phyloP scores from a whole-genome alignment of 1,140 invertebrate genomes.

The Himalopsyche phryganea region DNA sequence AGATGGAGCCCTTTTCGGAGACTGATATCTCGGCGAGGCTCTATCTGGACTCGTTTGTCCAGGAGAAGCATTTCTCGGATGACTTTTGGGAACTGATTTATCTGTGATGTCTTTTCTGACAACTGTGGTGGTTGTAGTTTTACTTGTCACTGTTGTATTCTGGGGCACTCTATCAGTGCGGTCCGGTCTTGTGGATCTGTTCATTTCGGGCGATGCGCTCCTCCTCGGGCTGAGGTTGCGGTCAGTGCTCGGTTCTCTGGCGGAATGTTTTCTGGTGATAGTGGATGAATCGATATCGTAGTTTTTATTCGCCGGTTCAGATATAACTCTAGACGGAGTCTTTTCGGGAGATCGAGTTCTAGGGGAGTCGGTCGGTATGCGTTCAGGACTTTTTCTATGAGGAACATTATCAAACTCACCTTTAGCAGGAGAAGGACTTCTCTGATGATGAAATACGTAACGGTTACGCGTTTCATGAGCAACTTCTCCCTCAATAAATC shows the following conservation, averaged over 20 bases:
- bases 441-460: neutral
- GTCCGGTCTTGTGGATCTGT: too few relatives aligned
- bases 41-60: constrained; percentile 15
- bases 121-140: neutral
- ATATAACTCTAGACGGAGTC: neutral
- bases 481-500: constrained; percentile 36
- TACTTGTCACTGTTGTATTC: constrained; percentile 2
- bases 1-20: neutral
- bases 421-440: constrained; percentile 3
- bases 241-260: neutral
- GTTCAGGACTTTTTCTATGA: constrained; percentile 4
- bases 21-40: neutral
- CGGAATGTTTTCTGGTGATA: neutral
- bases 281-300: neutral
- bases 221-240: too few relatives aligned
- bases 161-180: too few relatives aligned
- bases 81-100: neutral
- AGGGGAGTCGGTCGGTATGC: neutral
- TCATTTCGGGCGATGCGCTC: too few relatives aligned
- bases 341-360: constrained; percentile 23
- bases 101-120: neutral
- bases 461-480: constrained; percentile 18
- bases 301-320: neutral
- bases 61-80: neutral
- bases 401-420: neutral